Evolutionary conservation across 1,140 invertebrate species (phyloP).

Genomic region (Dermatophagoides farinae): DNA sequence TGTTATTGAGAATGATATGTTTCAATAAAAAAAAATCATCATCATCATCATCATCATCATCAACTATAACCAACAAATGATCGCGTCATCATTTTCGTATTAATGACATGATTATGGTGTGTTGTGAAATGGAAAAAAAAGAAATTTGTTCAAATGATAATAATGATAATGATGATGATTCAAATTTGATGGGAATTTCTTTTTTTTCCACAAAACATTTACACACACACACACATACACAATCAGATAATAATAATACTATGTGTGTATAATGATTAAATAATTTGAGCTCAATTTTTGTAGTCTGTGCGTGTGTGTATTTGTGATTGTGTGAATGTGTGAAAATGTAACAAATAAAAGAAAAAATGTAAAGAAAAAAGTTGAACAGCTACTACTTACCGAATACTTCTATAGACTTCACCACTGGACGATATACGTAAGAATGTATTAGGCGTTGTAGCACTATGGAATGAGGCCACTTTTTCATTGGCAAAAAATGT

Average conservation of each 20-base stretch:
- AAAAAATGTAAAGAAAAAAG: neutral
- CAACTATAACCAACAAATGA: no score
- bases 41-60: no score
- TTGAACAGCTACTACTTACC: constrained; percentile 19
- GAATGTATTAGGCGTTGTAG: constrained; percentile 35
- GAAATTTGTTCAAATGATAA: no score
- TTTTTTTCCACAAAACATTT: no score
- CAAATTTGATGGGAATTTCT: no score
- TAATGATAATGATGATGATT: no score
- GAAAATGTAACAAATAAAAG: neutral
- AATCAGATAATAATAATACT: neutral
- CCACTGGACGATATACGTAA: constrained; percentile 31
- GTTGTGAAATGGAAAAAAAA: no score
- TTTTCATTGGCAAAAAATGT: constrained; percentile 37
- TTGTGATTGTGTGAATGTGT: neutral
- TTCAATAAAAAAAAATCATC: no score
- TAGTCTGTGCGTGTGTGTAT: neutral
- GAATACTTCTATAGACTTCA: constrained; percentile 29
- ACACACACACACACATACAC: neutral
- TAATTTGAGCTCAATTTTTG: neutral
- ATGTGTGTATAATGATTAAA: neutral
- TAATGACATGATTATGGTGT: no score
- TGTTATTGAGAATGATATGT: no score
- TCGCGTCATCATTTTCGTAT: no score
- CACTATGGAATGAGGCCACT: constrained; percentile 32